Percentiles rank a stretch among this genome's conserved stretches.
phyloP scores from a whole-genome alignment of 2,888 invertebrate genomes.

The Coremacera marginata region DNA sequence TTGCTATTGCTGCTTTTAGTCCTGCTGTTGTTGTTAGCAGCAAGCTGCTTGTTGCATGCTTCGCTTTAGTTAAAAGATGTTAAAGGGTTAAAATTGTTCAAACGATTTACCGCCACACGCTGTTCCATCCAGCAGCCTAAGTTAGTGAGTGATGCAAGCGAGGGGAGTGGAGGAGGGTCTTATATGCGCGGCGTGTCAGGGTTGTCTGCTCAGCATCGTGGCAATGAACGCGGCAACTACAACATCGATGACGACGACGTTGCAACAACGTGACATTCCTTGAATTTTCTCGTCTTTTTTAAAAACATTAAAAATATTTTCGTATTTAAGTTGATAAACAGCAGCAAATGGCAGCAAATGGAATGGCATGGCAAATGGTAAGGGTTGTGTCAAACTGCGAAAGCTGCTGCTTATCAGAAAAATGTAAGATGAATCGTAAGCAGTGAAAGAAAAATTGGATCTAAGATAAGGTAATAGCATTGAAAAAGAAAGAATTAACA shows the following conservation, averaged over 20 bases:
- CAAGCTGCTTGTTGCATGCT: neutral
- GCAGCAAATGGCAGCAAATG: slow-evolving; percentile 1
- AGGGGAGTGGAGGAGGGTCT: too few species aligned
- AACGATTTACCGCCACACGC: slow-evolving; percentile 30
- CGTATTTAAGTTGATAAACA: slow-evolving; percentile 8
- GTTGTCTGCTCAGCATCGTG: slow-evolving; percentile 1
- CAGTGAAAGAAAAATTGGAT: too few species aligned
- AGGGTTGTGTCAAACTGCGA: too few species aligned
- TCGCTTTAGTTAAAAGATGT: neutral
- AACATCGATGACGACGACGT: neutral
- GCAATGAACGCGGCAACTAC: slow-evolving; percentile 26
- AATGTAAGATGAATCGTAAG: too few species aligned
- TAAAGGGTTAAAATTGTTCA: slow-evolving; percentile 28
- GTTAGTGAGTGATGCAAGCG: too few species aligned
- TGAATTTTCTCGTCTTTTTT: slow-evolving; percentile 38
- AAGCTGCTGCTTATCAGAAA: too few species aligned
- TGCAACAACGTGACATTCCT: slow-evolving; percentile 42
- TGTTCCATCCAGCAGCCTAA: neutral
- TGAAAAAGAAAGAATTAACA: too few species aligned
- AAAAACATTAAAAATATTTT: slow-evolving; percentile 43
- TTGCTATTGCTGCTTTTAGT: neutral
- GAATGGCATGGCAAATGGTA: too few species aligned
- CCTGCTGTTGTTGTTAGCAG: neutral
- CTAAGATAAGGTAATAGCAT: too few species aligned
- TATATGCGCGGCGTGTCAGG: too few species aligned